Evolutionary conservation across 2,113 vertebrate species (phyloP), one percentile per base, ranked within the genome.

Genomic region (Oncorhynchus gorbuscha): DNA sequence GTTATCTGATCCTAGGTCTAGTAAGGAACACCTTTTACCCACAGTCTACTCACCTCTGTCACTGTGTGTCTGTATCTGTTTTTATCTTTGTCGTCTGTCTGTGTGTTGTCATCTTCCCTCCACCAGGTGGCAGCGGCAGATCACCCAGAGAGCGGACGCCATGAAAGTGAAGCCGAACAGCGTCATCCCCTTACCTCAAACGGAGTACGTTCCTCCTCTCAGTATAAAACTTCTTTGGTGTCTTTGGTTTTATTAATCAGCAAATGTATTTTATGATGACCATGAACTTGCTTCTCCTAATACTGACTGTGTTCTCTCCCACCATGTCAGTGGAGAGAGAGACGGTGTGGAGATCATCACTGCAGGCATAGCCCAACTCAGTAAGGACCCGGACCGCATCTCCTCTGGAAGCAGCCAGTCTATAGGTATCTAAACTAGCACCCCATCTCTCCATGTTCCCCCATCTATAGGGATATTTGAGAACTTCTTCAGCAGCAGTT

Each of bases 91-190:
- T 39, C 35, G 7, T 39, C 51, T 18, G 13, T 18, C 13, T 55
- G 13, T 55, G 51, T 55, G 13, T 16, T 18, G 51, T 55, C 13
- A 22, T 16, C 59, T n/a, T n/a, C n/a, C 59, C 77, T 78, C 7
- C 77, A 83, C 82, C 87, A 99, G 97, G 71, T 99, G 97, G 97
- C 97, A 99, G 86, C 93, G 94, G 85, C 93, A 97, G 0, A 99
- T 99, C 90, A 95, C 94, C 74, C 95, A 93, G 86, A 95, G 95
- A 92, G 96, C 96, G 8, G 95, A 95, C 0, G 93, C 94, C 2
- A 95, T 96, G 80, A 98, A 99, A 89, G 94, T 94, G 79, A 96
- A 94, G 55, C 90, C 92, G 75, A 92, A 93, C 82, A 93, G 89
- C 24, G 87, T 95, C 32, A 96, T 97, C 80, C 92, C 95, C 0